phyloP scores from a whole-genome alignment of 2,797 vertebrate species.

The Passerculus sandwichensis region DNA sequence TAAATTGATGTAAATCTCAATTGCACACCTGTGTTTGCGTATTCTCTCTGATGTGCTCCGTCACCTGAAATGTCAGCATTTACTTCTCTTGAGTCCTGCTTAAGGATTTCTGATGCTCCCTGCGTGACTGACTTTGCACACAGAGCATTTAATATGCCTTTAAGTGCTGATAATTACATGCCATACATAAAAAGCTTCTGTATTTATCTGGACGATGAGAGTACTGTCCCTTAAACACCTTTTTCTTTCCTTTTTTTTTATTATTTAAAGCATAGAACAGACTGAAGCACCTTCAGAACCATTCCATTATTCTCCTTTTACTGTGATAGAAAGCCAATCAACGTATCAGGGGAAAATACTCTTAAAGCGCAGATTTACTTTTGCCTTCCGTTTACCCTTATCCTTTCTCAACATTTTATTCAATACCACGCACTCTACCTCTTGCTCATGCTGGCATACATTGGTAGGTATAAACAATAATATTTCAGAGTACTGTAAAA shows the following conservation, averaged over 20 bases:
- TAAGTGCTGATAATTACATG: not conserved
- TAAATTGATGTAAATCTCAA: slow-evolving; percentile 53
- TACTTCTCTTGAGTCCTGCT: slow-evolving; percentile 9
- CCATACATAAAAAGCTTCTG: not conserved
- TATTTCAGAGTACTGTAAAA: not conserved
- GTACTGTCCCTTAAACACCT: not conserved
- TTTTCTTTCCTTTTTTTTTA: not conserved
- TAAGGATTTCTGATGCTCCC: slow-evolving; percentile 8
- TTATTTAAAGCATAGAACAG: not conserved
- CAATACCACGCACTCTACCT: not conserved
- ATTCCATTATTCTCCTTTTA: not conserved
- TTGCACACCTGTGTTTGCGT: slow-evolving; percentile 56
- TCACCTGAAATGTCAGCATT: slow-evolving; percentile 55
- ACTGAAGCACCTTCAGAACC: not conserved
- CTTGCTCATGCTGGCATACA: not conserved
- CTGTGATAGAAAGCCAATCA: not conserved
- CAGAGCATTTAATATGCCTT: slow-evolving; percentile 16
- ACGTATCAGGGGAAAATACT: not conserved
- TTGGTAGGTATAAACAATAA: not conserved
- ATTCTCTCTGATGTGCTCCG: slow-evolving; percentile 42
- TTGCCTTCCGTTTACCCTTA: not conserved
- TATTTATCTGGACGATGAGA: not conserved
- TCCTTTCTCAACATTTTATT: not conserved
- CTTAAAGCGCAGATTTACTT: not conserved
- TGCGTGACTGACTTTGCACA: not conserved